These are phyloP conservation scores for Sceloporus tristichus DNA, from an alignment of 2,113 vertebrate genomes.

Conservation along the genomic window DNA sequence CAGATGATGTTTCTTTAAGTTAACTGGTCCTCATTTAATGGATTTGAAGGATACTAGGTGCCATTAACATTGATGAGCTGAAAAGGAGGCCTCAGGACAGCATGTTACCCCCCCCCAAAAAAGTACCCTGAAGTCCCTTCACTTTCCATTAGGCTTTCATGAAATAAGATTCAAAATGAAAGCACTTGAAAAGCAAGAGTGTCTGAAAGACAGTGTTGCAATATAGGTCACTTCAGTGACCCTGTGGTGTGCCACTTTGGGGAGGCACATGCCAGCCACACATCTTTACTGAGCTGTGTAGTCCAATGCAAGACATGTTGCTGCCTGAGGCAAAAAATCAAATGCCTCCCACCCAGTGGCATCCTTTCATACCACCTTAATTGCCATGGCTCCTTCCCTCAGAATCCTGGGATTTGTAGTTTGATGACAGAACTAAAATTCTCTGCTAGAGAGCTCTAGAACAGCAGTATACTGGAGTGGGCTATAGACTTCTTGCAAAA, in stretches of 20 bases:
- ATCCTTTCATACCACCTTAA: too few relatives aligned
- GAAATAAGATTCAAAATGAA: constrained; percentile 51
- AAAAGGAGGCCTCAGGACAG: constrained; percentile 35
- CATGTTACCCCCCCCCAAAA: constrained; percentile 9
- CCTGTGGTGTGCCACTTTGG: neutral
- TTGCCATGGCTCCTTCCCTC: too few relatives aligned
- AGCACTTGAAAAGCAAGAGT: neutral
- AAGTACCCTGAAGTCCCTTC: constrained; percentile 49
- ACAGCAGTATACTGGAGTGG: too few relatives aligned
- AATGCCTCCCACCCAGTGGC: too few relatives aligned
- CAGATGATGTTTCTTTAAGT: constrained; percentile 34
- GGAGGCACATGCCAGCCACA: neutral
- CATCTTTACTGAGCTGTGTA: constrained; percentile 28
- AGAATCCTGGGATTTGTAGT: too few relatives aligned
- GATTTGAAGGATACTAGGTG: constrained; percentile 47
- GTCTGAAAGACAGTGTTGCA: fast-evolving
- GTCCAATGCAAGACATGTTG: neutral
- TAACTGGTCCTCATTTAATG: constrained; percentile 51
- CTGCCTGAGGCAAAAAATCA: neutral
- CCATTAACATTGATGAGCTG: constrained; percentile 45
- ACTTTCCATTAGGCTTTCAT: constrained; percentile 22
- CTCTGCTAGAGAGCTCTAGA: too few relatives aligned
- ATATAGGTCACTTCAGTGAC: neutral
- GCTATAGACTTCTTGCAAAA: too few relatives aligned
- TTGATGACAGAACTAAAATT: too few relatives aligned